A percentile compares a stretch with the other conserved stretches of the same genome.
Evolutionary conservation across 2,797 vertebrate genomes (phyloP).

Genomic region (Oreonectes daqikongensis): DNA sequence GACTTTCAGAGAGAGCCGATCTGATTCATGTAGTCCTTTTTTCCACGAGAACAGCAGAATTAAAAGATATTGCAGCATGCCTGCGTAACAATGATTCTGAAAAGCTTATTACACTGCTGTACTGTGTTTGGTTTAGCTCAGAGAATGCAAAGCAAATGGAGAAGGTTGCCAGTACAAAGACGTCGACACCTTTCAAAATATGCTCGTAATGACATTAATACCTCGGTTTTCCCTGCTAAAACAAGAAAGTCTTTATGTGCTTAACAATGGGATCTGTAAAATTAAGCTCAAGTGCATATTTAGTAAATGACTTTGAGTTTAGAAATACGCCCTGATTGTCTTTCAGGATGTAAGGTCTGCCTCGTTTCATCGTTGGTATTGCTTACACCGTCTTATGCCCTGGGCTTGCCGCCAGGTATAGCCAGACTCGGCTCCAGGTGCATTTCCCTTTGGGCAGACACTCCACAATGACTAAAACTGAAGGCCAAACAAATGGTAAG

Average conservation of each 20-base stretch:
- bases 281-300: constrained; percentile 1
- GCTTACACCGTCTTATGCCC: constrained; percentile 60
- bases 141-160: constrained; percentile 15
- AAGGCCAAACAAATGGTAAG: constrained; percentile 72
- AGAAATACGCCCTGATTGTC: constrained; percentile 33
- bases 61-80: constrained; percentile 17
- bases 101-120: background rate
- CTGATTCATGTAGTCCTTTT: constrained; percentile 24
- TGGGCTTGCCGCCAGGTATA: constrained; percentile 67
- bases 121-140: constrained; percentile 9
- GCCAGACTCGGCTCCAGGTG: constrained; percentile 65
- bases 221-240: background rate
- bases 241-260: constrained; percentile 3
- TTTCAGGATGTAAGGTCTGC: constrained; percentile 31
- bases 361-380: constrained; percentile 56
- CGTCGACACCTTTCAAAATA: constrained; percentile 2
- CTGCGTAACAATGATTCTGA: constrained; percentile 1
- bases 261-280: constrained; percentile 3
- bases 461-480: constrained; percentile 65
- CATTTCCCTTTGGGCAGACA: constrained; percentile 62
- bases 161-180: constrained; percentile 13
- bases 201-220: background rate
- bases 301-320: constrained; percentile 19
- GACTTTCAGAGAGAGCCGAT: constrained; percentile 34
- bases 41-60: constrained; percentile 32